Percentiles rank a stretch among this genome's conserved stretches.
Conservation (phyloP, 2,797 vertebrate species). For the Poecilia picta region DNA sequence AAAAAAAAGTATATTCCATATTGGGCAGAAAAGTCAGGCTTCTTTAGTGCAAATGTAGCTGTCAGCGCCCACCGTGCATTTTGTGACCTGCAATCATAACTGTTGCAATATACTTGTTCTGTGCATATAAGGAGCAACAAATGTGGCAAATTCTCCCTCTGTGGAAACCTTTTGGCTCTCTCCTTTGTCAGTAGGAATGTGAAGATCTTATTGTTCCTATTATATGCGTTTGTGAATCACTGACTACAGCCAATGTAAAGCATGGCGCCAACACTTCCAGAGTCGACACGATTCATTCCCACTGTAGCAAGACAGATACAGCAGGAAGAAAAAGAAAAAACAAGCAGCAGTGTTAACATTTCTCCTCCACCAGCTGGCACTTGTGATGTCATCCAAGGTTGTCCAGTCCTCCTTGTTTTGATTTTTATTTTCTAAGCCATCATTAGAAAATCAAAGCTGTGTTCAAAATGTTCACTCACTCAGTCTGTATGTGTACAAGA, state of each 20-base stretch:
- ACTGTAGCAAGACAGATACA: constrained; percentile 46
- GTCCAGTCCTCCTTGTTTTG: constrained; percentile 35
- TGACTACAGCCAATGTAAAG: constrained; percentile 38
- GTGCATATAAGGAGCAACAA: constrained; percentile 67
- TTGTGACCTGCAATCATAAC: constrained; percentile 72
- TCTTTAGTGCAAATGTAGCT: constrained; percentile 70
- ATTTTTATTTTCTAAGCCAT: constrained; percentile 26
- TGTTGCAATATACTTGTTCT: constrained; percentile 63
- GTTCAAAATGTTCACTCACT: constrained; percentile 1
- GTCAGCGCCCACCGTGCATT: constrained; percentile 73
- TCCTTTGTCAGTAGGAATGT: constrained; percentile 42
- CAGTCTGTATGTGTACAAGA: not conserved
- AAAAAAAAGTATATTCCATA: constrained; percentile 37
- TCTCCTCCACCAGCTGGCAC: constrained; percentile 67
- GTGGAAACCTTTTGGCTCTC: constrained; percentile 27
- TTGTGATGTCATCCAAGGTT: constrained; percentile 63
- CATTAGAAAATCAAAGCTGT: constrained; percentile 24
- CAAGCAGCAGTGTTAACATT: constrained; percentile 57
- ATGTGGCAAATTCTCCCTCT: constrained; percentile 28
- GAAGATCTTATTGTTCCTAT: constrained; percentile 46
- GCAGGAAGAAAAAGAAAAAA: constrained; percentile 4
- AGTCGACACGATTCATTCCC: constrained; percentile 45
- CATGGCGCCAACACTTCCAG: constrained; percentile 61
- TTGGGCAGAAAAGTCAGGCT: constrained; percentile 51
- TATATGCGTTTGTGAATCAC: constrained; percentile 42